Percentiles rank a stretch among this genome's conserved stretches.
Conservation (phyloP, 1,140 invertebrate species). For the Bombus sylvicola region DNA sequence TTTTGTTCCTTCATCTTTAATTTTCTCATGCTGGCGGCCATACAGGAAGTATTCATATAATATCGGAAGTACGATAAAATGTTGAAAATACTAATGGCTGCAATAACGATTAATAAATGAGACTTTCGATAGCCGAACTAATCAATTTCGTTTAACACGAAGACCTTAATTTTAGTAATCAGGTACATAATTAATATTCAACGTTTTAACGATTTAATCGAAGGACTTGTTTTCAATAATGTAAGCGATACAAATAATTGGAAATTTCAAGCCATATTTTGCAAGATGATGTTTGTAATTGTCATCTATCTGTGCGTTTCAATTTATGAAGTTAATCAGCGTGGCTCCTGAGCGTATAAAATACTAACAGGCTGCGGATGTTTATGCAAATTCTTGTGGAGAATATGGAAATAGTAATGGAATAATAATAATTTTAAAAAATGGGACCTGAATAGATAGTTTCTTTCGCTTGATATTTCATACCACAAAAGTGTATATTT, state of each 20-base stretch:
- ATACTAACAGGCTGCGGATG: too few species aligned
- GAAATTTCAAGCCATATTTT: background rate
- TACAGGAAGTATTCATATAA: constrained; percentile 46
- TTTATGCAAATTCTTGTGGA: background rate
- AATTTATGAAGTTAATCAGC: too few species aligned
- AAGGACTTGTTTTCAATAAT: too few species aligned
- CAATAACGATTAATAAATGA: background rate
- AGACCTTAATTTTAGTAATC: too few species aligned
- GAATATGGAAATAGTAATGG: too few species aligned
- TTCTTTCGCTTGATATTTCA: too few species aligned
- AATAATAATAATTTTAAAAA: too few species aligned
- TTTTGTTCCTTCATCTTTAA: background rate
- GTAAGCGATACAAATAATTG: background rate
- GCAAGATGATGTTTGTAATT: background rate
- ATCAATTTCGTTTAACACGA: background rate
- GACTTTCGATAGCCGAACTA: background rate
- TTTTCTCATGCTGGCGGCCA: constrained; percentile 48
- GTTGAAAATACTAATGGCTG: background rate
- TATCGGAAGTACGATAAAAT: background rate
- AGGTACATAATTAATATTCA: background rate
- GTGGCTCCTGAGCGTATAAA: background rate
- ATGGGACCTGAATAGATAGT: too few species aligned
- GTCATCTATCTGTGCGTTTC: too few species aligned
- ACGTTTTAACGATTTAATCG: background rate
- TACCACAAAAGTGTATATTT: too few species aligned